These are phyloP conservation scores for Craniophora ligustri DNA, from an alignment of 2,888 invertebrate species.

Conservation along the genomic window DNA sequence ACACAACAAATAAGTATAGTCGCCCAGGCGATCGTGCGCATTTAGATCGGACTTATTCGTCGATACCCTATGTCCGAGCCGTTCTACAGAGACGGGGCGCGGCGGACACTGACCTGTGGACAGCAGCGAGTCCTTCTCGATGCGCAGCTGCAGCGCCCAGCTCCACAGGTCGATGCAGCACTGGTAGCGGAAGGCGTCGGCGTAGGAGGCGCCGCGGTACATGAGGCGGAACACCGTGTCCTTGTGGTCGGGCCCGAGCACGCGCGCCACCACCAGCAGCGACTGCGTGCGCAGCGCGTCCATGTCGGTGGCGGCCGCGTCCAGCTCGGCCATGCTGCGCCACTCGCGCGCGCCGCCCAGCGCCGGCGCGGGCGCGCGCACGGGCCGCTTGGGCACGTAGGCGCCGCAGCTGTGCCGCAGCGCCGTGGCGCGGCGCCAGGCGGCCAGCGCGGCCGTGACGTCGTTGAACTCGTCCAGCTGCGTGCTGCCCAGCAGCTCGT, in stretches of 20 bases:
- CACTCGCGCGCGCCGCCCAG: constrained; percentile 91
- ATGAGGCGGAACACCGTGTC: constrained; percentile 95
- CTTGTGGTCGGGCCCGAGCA: constrained; percentile 95
- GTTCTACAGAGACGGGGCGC: neutral
- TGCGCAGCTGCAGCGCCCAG: constrained; percentile 93
- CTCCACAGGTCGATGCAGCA: constrained; percentile 96
- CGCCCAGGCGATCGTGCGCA: no score
- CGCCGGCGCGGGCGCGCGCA: constrained; percentile 87
- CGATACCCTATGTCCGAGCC: no score
- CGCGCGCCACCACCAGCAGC: constrained; percentile 95
- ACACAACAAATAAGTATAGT: no score
- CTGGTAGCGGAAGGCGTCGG: constrained; percentile 92
- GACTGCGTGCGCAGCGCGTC: constrained; percentile 96
- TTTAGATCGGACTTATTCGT: no score
- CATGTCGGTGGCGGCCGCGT: constrained; percentile 92
- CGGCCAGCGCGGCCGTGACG: constrained; percentile 90
- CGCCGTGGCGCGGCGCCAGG: constrained; percentile 93
- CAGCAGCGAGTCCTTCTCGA: constrained; percentile 93
- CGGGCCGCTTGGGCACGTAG: constrained; percentile 74
- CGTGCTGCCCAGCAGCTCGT: constrained; percentile 95
- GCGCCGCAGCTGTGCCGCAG: constrained; percentile 53
- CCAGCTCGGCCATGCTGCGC: constrained; percentile 91
- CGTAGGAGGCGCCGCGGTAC: constrained; percentile 92
- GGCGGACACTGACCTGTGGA: constrained; percentile 51
- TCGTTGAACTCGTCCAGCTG: constrained; percentile 96